These are phyloP conservation scores for Pristionchus mayeri DNA, from an alignment of 2,888 invertebrate genomes.

Conservation along the genomic window DNA sequence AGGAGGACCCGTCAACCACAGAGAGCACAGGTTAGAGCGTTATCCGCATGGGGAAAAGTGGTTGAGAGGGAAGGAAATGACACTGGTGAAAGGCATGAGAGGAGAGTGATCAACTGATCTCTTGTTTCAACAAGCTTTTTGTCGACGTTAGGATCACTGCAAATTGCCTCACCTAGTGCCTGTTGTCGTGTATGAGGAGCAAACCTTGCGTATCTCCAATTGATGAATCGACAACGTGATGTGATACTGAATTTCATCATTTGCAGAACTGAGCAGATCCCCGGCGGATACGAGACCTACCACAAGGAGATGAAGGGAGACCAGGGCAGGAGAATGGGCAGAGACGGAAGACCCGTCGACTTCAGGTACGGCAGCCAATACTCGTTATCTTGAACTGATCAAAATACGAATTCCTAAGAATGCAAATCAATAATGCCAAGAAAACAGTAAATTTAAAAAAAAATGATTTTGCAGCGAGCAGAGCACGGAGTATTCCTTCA, in stretches of 20 bases:
- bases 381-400: neutral
- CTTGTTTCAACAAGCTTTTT: no score
- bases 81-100: no score
- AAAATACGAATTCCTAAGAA: neutral
- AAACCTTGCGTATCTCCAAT: no score
- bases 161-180: no score
- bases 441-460: no score
- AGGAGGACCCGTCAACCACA: constrained; percentile 61
- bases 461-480: constrained; percentile 66
- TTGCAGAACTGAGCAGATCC: constrained; percentile 67
- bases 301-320: constrained; percentile 66
- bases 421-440: no score
- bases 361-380: constrained; percentile 58
- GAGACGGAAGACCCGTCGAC: constrained; percentile 68
- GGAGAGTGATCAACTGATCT: no score
- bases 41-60: no score
- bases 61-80: no score
- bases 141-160: no score
- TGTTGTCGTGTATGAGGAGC: no score
- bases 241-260: neutral
- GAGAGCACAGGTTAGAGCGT: constrained; percentile 39
- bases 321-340: constrained; percentile 54
- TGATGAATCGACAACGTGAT: no score
- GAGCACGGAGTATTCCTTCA: constrained; percentile 72
- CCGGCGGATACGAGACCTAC: constrained; percentile 75